These are phyloP conservation scores for Merodon equestris DNA, from an alignment of 2,888 invertebrate genomes.

Conservation along the genomic window DNA sequence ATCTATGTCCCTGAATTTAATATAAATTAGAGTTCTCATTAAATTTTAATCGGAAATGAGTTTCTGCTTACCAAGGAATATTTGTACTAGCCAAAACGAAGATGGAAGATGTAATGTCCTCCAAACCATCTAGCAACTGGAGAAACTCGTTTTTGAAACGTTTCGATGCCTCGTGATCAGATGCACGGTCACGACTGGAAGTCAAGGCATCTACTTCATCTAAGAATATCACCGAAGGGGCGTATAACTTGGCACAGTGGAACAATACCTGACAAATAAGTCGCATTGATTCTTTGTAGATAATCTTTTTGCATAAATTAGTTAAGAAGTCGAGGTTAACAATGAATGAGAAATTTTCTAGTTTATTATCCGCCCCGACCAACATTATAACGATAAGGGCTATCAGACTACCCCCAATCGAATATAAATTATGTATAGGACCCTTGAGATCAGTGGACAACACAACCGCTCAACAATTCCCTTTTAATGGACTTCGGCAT, in stretches of 20 bases:
- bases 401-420: no score
- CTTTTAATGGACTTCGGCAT: no score
- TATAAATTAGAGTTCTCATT: background rate
- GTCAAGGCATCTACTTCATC: conserved; percentile 95
- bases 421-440: no score
- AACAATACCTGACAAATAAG: conserved; percentile 85
- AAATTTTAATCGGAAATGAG: background rate
- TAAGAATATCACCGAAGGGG: conserved; percentile 94
- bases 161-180: conserved; percentile 92
- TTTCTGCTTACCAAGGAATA: conserved; percentile 87
- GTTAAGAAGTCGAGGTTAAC: no score
- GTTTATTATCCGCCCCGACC: no score
- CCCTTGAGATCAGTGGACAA: no score
- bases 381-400: no score
- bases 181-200: conserved; percentile 82
- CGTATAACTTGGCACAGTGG: conserved; percentile 90
- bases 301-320: no score
- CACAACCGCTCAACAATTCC: no score
- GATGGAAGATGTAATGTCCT: conserved; percentile 82
- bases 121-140: conserved; percentile 90
- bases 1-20: conserved; percentile 87
- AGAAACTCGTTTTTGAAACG: conserved; percentile 94
- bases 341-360: no score
- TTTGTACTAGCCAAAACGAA: conserved; percentile 91
- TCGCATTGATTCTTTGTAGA: no score